Evolutionary conservation across 2,888 invertebrate species (phyloP).

Genomic region (Hirtodrosophila duncani): DNA sequence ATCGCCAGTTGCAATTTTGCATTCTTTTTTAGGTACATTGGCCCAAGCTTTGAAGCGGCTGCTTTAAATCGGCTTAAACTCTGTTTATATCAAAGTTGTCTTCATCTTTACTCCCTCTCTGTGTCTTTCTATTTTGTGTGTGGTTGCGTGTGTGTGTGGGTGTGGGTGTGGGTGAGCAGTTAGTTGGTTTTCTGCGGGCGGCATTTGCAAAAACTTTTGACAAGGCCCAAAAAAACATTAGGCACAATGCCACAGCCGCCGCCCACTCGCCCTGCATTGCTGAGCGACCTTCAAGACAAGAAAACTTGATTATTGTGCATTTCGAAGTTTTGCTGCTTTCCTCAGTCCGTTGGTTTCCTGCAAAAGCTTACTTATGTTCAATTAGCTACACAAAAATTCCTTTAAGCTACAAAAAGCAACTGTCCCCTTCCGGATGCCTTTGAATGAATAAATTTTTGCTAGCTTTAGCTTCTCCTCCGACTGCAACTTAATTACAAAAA

Average conservation of each 20-base stretch:
- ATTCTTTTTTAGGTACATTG: constrained; percentile 53
- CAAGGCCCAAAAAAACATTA: constrained; percentile 21
- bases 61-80: constrained; percentile 33
- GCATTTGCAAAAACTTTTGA: constrained; percentile 26
- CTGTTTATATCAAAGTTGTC: constrained; percentile 19
- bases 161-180: constrained; percentile 19
- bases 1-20: constrained; percentile 29
- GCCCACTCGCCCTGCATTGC: too few species aligned
- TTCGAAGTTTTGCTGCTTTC: constrained; percentile 3
- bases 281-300: constrained; percentile 40
- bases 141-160: not conserved
- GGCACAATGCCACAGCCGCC: constrained; percentile 9
- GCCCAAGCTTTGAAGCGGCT: constrained; percentile 39
- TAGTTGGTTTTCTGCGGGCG: constrained; percentile 18
- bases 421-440: constrained; percentile 22
- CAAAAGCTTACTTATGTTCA: constrained; percentile 36
- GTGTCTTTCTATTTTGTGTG: not conserved
- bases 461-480: constrained; percentile 31
- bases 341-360: not conserved
- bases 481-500: constrained; percentile 68
- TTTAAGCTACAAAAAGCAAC: constrained; percentile 50
- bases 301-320: constrained; percentile 25
- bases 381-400: constrained; percentile 57
- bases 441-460: too few species aligned
- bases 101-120: constrained; percentile 1